phyloP scores from a whole-genome alignment of 2,113 vertebrate species.

The Malurus cyaneus region DNA sequence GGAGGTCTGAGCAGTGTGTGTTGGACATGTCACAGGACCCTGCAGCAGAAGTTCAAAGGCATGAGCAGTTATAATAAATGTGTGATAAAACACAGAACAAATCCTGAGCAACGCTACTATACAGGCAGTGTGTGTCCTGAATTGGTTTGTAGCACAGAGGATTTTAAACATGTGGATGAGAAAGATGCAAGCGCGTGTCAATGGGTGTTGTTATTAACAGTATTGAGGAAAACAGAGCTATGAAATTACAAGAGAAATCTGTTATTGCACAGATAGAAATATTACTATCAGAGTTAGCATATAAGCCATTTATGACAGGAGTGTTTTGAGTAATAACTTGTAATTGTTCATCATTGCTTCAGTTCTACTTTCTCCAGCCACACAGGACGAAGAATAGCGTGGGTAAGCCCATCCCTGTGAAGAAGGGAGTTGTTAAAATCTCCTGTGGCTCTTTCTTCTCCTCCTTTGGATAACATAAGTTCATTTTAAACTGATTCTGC shows the following conservation, averaged over 20 bases:
- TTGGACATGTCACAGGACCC: slow-evolving; percentile 49
- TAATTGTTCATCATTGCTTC: not conserved
- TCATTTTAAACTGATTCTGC: not conserved
- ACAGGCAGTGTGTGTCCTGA: not conserved
- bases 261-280: not conserved
- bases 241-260: not conserved
- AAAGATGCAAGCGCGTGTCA: not conserved
- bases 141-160: not conserved
- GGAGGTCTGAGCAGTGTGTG: slow-evolving; percentile 23
- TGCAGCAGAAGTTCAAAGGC: slow-evolving; percentile 33
- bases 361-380: not conserved
- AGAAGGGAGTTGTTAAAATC: not conserved
- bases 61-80: slow-evolving; percentile 20
- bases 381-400: not conserved
- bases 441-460: not conserved
- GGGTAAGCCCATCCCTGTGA: fast-evolving
- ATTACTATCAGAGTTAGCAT: not conserved
- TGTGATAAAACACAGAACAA: slow-evolving; percentile 36
- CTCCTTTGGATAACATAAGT: not conserved
- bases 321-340: not conserved
- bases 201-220: not conserved
- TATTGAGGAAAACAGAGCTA: not conserved
- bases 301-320: not conserved
- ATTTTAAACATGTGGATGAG: not conserved
- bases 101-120: not conserved